A percentile compares a stretch with the other conserved stretches of the same genome.
Evolutionary conservation across 2,113 vertebrate species (phyloP).

Genomic region (Epinephelus lanceolatus): DNA sequence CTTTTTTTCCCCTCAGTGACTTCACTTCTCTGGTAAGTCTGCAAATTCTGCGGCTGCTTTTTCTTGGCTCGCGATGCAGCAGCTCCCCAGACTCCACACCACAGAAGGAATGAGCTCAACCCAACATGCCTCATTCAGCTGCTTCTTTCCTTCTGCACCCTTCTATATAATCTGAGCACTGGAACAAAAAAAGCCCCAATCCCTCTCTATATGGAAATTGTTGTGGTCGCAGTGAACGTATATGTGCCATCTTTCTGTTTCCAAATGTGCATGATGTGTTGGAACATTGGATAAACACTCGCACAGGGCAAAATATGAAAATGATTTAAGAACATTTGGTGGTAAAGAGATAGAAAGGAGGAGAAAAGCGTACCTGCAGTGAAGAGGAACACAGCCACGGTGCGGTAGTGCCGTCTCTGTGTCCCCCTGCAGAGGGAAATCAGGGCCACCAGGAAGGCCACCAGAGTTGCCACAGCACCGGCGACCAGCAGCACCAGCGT

Average conservation of each 20-base stretch:
- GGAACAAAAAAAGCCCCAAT: constrained; percentile 15
- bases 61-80: constrained; percentile 63
- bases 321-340: neutral
- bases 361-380: constrained; percentile 81
- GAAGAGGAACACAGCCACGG: constrained; percentile 86
- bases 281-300: neutral
- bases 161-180: constrained; percentile 34
- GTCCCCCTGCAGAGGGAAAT: constrained; percentile 86
- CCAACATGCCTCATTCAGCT: constrained; percentile 35
- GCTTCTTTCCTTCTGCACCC: constrained; percentile 34
- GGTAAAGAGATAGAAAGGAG: neutral
- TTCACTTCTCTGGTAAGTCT: constrained; percentile 65
- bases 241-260: constrained; percentile 2
- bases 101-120: constrained; percentile 73
- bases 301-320: neutral
- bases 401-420: constrained; percentile 83
- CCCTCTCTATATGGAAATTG: constrained; percentile 50
- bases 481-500: constrained; percentile 85
- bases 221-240: constrained; percentile 33
- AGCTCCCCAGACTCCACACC: constrained; percentile 62
- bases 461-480: constrained; percentile 81
- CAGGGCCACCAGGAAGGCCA: constrained; percentile 85
- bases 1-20: constrained; percentile 47
- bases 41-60: constrained; percentile 74
- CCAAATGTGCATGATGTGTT: constrained; percentile 2